Conservation (phyloP, 1,140 invertebrate species). For the Pseudomyrmex pallidus region DNA sequence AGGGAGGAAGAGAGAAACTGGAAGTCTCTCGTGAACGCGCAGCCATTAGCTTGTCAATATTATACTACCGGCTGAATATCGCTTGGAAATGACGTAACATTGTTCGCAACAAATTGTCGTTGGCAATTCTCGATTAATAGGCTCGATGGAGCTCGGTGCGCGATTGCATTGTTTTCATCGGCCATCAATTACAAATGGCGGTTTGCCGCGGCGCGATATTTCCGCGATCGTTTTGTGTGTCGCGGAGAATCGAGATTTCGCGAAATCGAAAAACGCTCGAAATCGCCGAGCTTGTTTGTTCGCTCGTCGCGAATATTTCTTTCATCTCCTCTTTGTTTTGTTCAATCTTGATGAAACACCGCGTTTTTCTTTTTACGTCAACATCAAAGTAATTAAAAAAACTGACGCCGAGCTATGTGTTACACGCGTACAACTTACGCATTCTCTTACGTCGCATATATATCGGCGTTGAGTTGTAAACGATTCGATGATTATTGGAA, state of each 20-base stretch:
- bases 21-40: constrained; percentile 18
- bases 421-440: background rate
- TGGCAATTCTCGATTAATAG: constrained; percentile 46
- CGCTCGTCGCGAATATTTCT: background rate
- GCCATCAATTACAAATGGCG: constrained; percentile 47
- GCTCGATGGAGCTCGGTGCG: background rate
- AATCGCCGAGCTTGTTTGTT: background rate
- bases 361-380: too few relatives aligned
- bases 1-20: constrained; percentile 10
- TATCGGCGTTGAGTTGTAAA: background rate
- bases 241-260: constrained; percentile 15
- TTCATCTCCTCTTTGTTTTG: too few relatives aligned
- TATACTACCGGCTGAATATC: constrained; percentile 23
- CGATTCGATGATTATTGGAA: background rate
- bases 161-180: constrained; percentile 41
- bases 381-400: too few relatives aligned
- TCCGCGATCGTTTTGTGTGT: constrained; percentile 12
- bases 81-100: constrained; percentile 41
- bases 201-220: background rate
- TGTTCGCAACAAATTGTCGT: constrained; percentile 33
- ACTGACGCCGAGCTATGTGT: too few relatives aligned
- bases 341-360: too few relatives aligned
- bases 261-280: background rate
- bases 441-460: background rate
- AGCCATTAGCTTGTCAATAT: constrained; percentile 53